Evolutionary conservation across 2,888 invertebrate species (phyloP), one percentile per base, ranked within the genome.

Genomic region (Scaptodrosophila latifasciaeformis): DNA sequence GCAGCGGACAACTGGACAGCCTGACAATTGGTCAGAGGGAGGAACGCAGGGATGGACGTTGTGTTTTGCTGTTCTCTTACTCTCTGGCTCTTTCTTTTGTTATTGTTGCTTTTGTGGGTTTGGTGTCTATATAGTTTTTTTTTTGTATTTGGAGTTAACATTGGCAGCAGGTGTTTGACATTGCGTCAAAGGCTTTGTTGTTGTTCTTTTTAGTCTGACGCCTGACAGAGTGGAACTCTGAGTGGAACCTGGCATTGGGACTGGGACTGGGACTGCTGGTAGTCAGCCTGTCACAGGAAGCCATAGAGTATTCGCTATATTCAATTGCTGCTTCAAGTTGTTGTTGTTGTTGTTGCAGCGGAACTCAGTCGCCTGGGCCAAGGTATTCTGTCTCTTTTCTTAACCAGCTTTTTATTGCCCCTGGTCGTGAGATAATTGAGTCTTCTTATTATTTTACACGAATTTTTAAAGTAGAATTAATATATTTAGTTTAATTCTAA

Each of bases 81-180:
- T 79, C 80, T 67, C 67, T 69, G 64, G 64, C 52, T 62, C 64
- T 71, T 76, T 61, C 19, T 34, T 17, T 24, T 48, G 51, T 59
- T 44, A 52, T 67, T 62, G 59, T 67, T 63, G 59, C 54, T 57
- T 24, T 60, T 66, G 54, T 50, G 54, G 65, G 52, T 67, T 63
- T 39, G 47, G 18, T 43, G 35, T 50, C 29, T 54, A 39, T 42
- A 46, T 7, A 49, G 24, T 31, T 50, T 54, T 62, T 60, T 71
- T 72, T 72, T 72, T 76, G 79, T 71, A 77, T 72, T 79, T 72
- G 79, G 80, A 77, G 72, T 79, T 77, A 72, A 72, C 72, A 72
- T 72, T 72, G 79, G 81, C 78, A 75, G 75, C 81, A 75, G 75
- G 75, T 75, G 75, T 75, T 75, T 75, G 75, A 75, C 75, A 75